Percentiles rank a stretch among this genome's conserved stretches.
phyloP scores from a whole-genome alignment of 2,113 vertebrate species.

The Sprattus sprattus region DNA sequence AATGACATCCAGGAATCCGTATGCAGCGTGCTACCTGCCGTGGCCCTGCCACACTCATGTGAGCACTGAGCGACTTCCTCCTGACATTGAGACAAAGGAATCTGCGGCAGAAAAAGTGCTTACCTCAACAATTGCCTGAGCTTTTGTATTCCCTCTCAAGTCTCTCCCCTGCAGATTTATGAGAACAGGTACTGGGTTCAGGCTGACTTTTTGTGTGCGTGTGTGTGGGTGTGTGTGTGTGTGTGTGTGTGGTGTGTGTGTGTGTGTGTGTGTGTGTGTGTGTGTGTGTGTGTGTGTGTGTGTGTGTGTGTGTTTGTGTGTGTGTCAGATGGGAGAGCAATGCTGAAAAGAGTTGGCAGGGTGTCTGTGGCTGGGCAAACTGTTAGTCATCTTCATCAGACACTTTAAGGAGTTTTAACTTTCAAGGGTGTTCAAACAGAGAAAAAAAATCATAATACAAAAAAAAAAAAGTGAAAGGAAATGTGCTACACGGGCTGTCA shows the following conservation, averaged over 20 bases:
- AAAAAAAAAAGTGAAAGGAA: neutral
- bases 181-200: slow-evolving; percentile 3
- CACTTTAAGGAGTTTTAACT: slow-evolving; percentile 9
- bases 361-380: neutral
- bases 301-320: neutral
- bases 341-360: neutral
- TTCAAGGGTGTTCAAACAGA: neutral
- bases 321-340: neutral
- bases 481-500: neutral
- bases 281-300: neutral
- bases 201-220: neutral
- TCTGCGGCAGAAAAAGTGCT: slow-evolving; percentile 49
- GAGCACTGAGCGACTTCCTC: slow-evolving; percentile 29
- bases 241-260: neutral
- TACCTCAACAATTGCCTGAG: slow-evolving; percentile 40
- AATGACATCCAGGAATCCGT: neutral
- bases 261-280: slow-evolving; percentile 5
- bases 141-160: slow-evolving; percentile 24
- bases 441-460: neutral
- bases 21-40: neutral
- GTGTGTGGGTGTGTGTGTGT: slow-evolving; percentile 4
- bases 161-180: neutral
- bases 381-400: slow-evolving; percentile 12
- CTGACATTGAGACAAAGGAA: slow-evolving; percentile 49
- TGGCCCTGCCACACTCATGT: neutral